Evolutionary conservation across 2,797 vertebrate species (phyloP), one percentile per base, ranked within the genome.

Genomic region (Thaleichthys pacificus): DNA sequence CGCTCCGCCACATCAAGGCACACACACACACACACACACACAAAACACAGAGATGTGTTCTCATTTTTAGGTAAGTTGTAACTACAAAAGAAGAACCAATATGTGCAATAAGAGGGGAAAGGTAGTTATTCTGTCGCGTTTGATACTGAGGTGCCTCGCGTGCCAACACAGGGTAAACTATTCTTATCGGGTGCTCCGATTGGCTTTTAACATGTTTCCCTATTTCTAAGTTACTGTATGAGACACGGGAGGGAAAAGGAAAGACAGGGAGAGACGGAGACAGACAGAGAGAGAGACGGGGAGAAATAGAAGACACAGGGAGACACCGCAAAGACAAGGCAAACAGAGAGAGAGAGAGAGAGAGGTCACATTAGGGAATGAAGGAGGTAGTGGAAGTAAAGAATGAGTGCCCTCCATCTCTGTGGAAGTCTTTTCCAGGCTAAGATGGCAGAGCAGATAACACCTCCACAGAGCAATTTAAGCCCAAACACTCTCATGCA

Each of bases 391-490:
- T 56, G 35, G 63, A 42, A 47, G 42, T 58, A 21, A 9, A 8
- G 38, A 24, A 22, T 49, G 42, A 49, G 38, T 66, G 3, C 66
- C 51, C 84, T 35, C 32, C 58, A 5, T 26, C 38, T 26, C 24
- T 21, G 51, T 58, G 84, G 85, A 89, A 92, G 87, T 91, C 84
- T 91, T 92, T 93, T 90, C 88, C 90, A 91, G 90, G 89, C 89
- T 90, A 89, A 92, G 89, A 93, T 93, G 90, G 88, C 85, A 82
- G 89, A 87, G 83, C 84, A 89, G 90, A 93, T 93, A 92, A 91
- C 91, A 93, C 91, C 91, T 93, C 92, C 87, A 85, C 91, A 88
- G 92, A 93, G 92, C 91, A 93, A 93, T 92, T 93, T 93, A 92
- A 93, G 89, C 91, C 91, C 92, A 93, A 94, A 94, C 91, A 93